These are phyloP conservation scores for Trichopria drosophilae DNA, from an alignment of 2,888 invertebrate genomes.

Conservation along the genomic window DNA sequence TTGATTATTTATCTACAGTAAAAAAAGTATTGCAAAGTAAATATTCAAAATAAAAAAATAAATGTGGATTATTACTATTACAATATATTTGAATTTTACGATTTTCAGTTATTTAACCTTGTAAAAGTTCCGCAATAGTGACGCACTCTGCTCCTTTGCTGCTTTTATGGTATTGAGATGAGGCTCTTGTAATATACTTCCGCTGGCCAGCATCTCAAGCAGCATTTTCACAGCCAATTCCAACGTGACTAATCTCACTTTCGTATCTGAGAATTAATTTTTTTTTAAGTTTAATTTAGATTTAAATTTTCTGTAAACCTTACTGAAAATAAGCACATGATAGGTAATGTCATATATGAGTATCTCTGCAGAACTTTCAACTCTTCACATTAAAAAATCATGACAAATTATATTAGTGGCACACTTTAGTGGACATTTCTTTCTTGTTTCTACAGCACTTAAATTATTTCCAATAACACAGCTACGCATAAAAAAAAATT, in stretches of 20 bases:
- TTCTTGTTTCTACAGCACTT: too few relatives aligned
- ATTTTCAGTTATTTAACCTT: conserved; percentile 62
- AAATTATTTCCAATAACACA: too few relatives aligned
- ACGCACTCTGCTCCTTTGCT: conserved; percentile 79
- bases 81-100: conserved; percentile 12
- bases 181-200: conserved; percentile 67
- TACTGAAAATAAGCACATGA: too few relatives aligned
- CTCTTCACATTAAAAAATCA: too few relatives aligned
- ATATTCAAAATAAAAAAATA: conserved; percentile 9
- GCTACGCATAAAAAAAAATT: too few relatives aligned
- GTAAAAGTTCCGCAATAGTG: conserved; percentile 86
- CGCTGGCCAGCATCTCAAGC: conserved; percentile 64
- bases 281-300: too few relatives aligned
- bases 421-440: too few relatives aligned
- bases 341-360: too few relatives aligned
- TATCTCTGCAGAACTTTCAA: too few relatives aligned
- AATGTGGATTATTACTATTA: conserved; percentile 8
- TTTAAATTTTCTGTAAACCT: too few relatives aligned
- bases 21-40: too few relatives aligned
- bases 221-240: conserved; percentile 85
- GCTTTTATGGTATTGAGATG: conserved; percentile 72
- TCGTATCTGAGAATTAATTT: conserved; percentile 67
- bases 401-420: too few relatives aligned
- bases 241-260: conserved; percentile 88
- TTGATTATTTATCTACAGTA: conserved; percentile 5